Percentiles rank a stretch among this genome's conserved stretches.
phyloP scores from a whole-genome alignment of 2,888 invertebrate species.

The Spisula solida region DNA sequence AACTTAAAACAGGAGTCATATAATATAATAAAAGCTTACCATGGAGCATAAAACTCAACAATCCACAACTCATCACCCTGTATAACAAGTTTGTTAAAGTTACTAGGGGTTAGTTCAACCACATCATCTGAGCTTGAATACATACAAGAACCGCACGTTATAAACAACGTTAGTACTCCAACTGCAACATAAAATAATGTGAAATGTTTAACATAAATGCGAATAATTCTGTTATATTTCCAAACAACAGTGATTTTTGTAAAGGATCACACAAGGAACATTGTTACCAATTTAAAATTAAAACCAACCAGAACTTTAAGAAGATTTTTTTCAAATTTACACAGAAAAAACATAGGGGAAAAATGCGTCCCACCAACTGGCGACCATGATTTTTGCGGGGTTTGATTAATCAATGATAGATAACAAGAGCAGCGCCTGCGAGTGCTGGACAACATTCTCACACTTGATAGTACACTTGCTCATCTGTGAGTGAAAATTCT shows the following conservation, averaged over 20 bases:
- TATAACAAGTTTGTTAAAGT: slow-evolving; percentile 95
- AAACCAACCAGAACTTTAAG: neutral
- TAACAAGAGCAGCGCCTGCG: too few species aligned
- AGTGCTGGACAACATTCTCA: too few species aligned
- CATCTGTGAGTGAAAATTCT: too few species aligned
- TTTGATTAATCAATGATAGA: too few species aligned
- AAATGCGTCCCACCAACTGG: neutral
- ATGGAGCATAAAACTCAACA: slow-evolving; percentile 98
- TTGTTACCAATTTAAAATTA: neutral
- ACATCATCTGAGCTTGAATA: slow-evolving; percentile 90
- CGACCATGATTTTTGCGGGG: too few species aligned
- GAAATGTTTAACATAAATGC: neutral
- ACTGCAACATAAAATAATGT: slow-evolving; percentile 1
- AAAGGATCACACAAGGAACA: neutral
- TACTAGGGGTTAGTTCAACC: slow-evolving; percentile 94
- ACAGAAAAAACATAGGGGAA: neutral
- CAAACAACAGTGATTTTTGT: neutral
- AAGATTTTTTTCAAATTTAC: too few species aligned
- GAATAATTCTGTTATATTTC: neutral
- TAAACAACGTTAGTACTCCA: slow-evolving; percentile 39
- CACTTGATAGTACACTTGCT: too few species aligned
- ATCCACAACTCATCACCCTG: slow-evolving; percentile 96
- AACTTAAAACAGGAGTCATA: too few species aligned
- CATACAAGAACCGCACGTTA: slow-evolving; percentile 71
- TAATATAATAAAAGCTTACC: slow-evolving; percentile 90